Conservation (phyloP, 2,888 invertebrate species). For the Gibbula magus region DNA sequence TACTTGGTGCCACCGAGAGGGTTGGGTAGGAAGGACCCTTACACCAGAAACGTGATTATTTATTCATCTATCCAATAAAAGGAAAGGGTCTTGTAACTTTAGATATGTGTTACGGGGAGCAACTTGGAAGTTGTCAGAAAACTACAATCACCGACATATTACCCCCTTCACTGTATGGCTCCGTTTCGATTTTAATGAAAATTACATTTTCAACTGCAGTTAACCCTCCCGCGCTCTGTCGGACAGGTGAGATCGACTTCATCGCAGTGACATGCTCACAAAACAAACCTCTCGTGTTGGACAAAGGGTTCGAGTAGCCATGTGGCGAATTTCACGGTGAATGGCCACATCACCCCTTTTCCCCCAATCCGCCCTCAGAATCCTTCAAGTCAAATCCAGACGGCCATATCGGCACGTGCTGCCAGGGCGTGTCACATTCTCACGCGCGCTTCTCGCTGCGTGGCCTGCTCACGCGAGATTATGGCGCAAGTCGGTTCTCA, state of each 20-base stretch:
- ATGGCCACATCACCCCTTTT: background rate
- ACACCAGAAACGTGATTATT: background rate
- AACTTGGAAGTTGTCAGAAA: background rate
- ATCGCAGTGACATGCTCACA: background rate
- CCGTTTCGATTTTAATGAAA: conserved; percentile 13
- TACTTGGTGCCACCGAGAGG: too few relatives aligned
- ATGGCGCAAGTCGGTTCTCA: conserved; percentile 9
- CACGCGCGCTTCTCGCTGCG: conserved; percentile 6
- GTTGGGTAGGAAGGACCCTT: too few relatives aligned
- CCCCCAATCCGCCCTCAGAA: background rate
- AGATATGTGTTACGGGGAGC: background rate
- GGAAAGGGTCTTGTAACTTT: background rate
- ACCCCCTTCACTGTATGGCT: background rate
- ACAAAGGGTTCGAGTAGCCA: background rate
- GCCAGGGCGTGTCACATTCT: background rate
- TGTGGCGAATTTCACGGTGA: background rate
- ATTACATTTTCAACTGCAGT: background rate
- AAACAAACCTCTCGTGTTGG: background rate
- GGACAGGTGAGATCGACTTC: background rate
- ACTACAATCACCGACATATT: background rate
- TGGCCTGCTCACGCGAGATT: conserved; percentile 11
- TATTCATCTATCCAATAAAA: background rate
- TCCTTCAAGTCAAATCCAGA: background rate
- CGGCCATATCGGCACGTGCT: background rate
- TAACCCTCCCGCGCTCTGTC: background rate